phyloP scores from a whole-genome alignment of 1,140 invertebrate genomes.

The Agraylea sexmaculata region DNA sequence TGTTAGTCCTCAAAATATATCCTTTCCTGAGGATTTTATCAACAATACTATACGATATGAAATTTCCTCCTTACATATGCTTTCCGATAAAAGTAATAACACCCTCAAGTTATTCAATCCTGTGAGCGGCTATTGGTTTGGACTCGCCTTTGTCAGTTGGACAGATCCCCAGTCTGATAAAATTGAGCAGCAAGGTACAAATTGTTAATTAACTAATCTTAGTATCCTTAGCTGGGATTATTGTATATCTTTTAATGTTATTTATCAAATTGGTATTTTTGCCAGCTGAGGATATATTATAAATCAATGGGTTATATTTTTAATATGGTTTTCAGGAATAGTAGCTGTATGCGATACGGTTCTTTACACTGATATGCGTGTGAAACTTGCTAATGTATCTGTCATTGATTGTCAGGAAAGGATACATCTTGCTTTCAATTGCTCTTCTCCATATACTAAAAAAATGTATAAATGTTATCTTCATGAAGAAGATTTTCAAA shows the following conservation, averaged over 20 bases:
- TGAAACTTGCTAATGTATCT: slow-evolving; percentile 29
- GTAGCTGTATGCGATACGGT: slow-evolving; percentile 38
- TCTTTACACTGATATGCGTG: slow-evolving; percentile 43
- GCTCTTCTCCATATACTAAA: slow-evolving; percentile 24
- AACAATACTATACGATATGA: slow-evolving; percentile 8
- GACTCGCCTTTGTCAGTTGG: slow-evolving; percentile 56
- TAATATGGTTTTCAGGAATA: slow-evolving; percentile 29
- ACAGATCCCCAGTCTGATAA: slow-evolving; percentile 49
- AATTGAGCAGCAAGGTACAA: slow-evolving; percentile 59
- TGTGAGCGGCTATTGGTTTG: slow-evolving; percentile 59
- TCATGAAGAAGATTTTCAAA: slow-evolving; percentile 21
- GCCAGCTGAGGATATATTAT: too few relatives aligned
- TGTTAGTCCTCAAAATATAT: slow-evolving; percentile 18
- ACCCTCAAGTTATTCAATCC: slow-evolving; percentile 28
- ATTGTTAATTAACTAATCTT: neutral
- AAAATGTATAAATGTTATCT: slow-evolving; percentile 29
- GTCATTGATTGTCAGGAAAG: slow-evolving; percentile 25
- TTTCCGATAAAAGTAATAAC: slow-evolving; percentile 13
- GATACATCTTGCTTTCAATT: slow-evolving; percentile 27
- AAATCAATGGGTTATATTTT: neutral
- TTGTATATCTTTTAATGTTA: neutral
- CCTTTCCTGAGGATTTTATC: slow-evolving; percentile 18
- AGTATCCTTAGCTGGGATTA: neutral
- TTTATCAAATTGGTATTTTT: neutral
- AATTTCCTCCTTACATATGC: slow-evolving; percentile 11